Evolutionary conservation across 2,888 invertebrate species (phyloP).

Genomic region (Biston betularia): DNA sequence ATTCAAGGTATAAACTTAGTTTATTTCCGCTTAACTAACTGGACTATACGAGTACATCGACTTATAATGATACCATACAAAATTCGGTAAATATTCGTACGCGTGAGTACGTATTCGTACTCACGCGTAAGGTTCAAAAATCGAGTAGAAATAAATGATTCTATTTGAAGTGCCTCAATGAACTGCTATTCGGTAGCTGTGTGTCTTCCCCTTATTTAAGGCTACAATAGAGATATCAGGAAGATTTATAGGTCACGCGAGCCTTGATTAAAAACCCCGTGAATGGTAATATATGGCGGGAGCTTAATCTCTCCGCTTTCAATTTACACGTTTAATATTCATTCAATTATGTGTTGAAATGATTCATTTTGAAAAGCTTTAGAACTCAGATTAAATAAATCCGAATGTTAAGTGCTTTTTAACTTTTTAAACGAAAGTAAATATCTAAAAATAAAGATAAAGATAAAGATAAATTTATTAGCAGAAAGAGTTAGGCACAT

Average conservation of each 20-base stretch:
- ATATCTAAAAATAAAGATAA: no score
- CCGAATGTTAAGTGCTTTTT: background rate
- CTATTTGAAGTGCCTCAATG: conserved; percentile 3
- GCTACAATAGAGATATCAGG: conserved; percentile 63
- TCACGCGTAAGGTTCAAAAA: no score
- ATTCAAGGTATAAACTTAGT: no score
- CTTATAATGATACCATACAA: no score
- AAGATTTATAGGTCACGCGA: conserved; percentile 71
- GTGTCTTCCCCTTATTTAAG: conserved; percentile 45
- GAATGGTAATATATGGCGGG: conserved; percentile 55
- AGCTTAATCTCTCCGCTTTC: conserved; percentile 56
- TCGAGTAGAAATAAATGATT: conserved; percentile 12
- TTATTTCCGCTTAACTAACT: no score
- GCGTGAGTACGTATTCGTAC: no score
- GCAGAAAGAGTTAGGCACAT: no score
- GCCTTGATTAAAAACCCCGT: conserved; percentile 67
- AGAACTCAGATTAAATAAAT: conserved; percentile 7
- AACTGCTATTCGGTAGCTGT: conserved; percentile 15
- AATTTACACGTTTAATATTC: conserved; percentile 46
- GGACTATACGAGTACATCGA: no score
- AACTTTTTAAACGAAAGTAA: no score
- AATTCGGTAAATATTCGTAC: no score
- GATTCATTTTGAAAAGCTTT: conserved; percentile 15
- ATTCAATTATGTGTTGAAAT: conserved; percentile 30
- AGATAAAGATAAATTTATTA: no score